Evolutionary conservation across 2,888 invertebrate genomes (phyloP).

Genomic region (Ischnus inquisitorius): DNA sequence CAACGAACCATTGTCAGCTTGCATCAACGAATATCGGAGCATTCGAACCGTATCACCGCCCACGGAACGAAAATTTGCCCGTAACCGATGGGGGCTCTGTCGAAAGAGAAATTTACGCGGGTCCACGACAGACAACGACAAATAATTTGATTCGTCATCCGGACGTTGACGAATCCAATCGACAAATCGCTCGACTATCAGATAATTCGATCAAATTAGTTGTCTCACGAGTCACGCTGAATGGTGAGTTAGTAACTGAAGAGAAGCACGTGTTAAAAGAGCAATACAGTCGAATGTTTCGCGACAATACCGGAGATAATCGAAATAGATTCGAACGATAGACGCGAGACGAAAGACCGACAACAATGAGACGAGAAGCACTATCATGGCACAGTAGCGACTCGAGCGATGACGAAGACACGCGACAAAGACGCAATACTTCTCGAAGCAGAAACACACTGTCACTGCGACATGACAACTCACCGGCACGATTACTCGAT

Average conservation of each 20-base stretch:
- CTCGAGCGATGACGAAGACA: background rate
- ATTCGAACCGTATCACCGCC: background rate
- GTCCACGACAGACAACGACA: background rate
- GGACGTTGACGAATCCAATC: background rate
- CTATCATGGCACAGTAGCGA: background rate
- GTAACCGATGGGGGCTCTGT: background rate
- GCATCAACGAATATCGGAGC: too few species aligned
- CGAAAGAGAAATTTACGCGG: background rate
- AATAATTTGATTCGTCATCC: background rate
- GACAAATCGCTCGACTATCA: background rate
- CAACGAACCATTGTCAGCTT: too few species aligned
- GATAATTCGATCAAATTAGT: background rate
- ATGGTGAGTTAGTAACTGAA: background rate
- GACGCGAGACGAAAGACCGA: background rate
- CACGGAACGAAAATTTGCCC: background rate
- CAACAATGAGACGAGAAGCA: background rate
- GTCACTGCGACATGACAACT: background rate
- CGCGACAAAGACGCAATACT: background rate
- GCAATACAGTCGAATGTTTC: background rate
- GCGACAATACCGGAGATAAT: background rate
- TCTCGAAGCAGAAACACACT: background rate
- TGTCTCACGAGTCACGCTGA: background rate
- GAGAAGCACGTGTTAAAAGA: background rate
- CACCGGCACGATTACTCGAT: background rate
- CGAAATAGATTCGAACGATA: background rate